Base-by-base conservation (phyloP, 2,113 vertebrate genomes). In the Paracanthobrama guichenoti region DNA sequence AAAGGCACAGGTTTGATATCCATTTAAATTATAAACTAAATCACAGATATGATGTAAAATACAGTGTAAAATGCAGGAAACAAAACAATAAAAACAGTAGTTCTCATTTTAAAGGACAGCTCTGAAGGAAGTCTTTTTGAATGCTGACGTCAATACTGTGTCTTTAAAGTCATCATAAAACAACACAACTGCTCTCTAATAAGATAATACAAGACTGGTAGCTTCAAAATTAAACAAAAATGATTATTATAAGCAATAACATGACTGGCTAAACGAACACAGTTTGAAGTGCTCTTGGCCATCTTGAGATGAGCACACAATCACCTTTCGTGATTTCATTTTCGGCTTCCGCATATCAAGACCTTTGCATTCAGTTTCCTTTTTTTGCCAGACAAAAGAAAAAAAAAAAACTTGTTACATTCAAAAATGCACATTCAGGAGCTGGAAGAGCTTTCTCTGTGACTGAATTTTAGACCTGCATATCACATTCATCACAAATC, bases 21-120 rank as follows among this genome's bases (percentile, higher is more conserved):
- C 42, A 78, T 24, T 84, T 80, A 80, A 66, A 53, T 80, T 73
- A 84, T 57, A 75, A 57, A 67, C 57, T 22, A 78, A 57, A 71
- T 75, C 24, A 28, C 20, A 13, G 18, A 87, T 87, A 81, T 72
- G 53, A 74, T 8, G 42, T 35, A 86, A 79, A 81, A 72, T 83
- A 84, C 18, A 64, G 66, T 73, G 28, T 78, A 84, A 44, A 74
- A 72, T 31, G 64, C 22, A 77, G 12, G 46, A 55, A 28, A 14
- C 14, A 48, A 22, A 50, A 64, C 26, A 13, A 59, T 78, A 18
- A 69, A 74, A 75, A 31, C 48, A 42, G 31, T 31, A 60, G 53
- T 59, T 82, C 20, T 75, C n/a, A 76, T 80, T 67, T 20, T 44
- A 79, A 66, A 64, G 42, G 24, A 14, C 22, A 20, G 39, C 57